These are phyloP conservation scores for Drosophila helvetica DNA, from an alignment of 2,888 invertebrate species.

Conservation along the genomic window DNA sequence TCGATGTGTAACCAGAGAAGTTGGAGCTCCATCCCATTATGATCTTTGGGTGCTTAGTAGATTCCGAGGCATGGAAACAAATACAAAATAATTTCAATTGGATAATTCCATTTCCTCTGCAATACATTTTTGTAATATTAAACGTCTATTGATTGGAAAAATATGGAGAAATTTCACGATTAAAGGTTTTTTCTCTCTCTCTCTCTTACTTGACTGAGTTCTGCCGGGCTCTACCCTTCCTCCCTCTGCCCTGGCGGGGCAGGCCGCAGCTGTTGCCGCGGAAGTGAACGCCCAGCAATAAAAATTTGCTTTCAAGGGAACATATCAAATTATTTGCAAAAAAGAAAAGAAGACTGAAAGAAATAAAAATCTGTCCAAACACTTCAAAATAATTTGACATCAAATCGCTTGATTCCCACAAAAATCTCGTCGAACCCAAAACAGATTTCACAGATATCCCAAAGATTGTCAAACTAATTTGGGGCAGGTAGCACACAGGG, in stretches of 20 bases:
- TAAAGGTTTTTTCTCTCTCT: neutral
- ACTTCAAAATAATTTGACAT: constrained; percentile 84
- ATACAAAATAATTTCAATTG: constrained; percentile 11
- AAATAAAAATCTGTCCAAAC: constrained; percentile 82
- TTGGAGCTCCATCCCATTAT: constrained; percentile 17
- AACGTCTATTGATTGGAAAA: constrained; percentile 15
- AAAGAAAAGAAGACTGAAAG: constrained; percentile 34
- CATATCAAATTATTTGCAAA: constrained; percentile 74
- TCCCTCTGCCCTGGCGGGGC: neutral
- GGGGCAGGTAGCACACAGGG: constrained; percentile 61
- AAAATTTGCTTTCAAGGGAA: constrained; percentile 50
- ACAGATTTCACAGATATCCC: constrained; percentile 34
- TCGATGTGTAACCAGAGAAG: constrained; percentile 36
- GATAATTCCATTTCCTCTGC: constrained; percentile 5
- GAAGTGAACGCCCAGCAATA: constrained; percentile 72
- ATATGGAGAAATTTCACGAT: neutral
- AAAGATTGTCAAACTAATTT: constrained; percentile 78
- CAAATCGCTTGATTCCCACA: constrained; percentile 80
- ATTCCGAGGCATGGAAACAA: constrained; percentile 13
- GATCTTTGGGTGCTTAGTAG: constrained; percentile 21
- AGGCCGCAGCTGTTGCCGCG: constrained; percentile 67
- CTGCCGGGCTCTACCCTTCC: neutral
- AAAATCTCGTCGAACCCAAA: constrained; percentile 48
- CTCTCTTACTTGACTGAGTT: constrained; percentile 2
- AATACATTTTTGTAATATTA: constrained; percentile 14